Base-by-base conservation (phyloP, 1,140 invertebrate genomes). In the Bombus turneri region DNA sequence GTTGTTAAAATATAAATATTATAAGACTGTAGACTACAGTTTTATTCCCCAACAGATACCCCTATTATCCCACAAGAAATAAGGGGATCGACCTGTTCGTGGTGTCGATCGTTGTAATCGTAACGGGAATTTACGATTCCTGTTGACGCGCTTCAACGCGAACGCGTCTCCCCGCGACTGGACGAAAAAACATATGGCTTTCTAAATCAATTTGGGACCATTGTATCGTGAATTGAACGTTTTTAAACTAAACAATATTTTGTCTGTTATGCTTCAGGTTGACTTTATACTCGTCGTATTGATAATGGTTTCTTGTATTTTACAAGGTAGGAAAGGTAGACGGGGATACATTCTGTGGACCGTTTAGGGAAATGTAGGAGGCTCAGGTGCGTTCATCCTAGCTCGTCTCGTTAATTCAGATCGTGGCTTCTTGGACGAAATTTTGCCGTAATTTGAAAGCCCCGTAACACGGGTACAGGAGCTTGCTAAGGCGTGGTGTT, bases 371-470 rank as follows among this genome's bases (percentile, higher is more conserved):
- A 75, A 85, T 81, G 73, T n/a, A 72, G 85, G 28, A 68, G 79
- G 73, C 79, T 79, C 88, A 91, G 88, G 83, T 91, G 90, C 77
- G 88, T 83, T 90, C 76, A 71, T 86, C 74, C 57, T 72, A 53
- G 88, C 84, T 86, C 83, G 88, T 93, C 90, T 91, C 89, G 91
- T 93, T 93, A 93, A 92, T 91, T 88, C 83, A 84, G 86, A 90
- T 92, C 87, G 91, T 83, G 88, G 91, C 86, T 92, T 93, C 91
- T 92, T 91, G 90, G 91, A 91, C 90, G 91, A 93, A 94, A 94
- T 93, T 93, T 93, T 93, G 92, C 91, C 91, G 93, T 94, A 94
- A 94, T 94, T 94, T 94, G 93, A 94, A 94, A 94, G 93, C 93
- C 88, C 87, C 87, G 92, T 88, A 92, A 91, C 86, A 80, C 59